Evolutionary conservation across 2,797 vertebrate genomes (phyloP), one percentile per base, ranked within the genome.

Genomic region (Siniperca obscura): DNA sequence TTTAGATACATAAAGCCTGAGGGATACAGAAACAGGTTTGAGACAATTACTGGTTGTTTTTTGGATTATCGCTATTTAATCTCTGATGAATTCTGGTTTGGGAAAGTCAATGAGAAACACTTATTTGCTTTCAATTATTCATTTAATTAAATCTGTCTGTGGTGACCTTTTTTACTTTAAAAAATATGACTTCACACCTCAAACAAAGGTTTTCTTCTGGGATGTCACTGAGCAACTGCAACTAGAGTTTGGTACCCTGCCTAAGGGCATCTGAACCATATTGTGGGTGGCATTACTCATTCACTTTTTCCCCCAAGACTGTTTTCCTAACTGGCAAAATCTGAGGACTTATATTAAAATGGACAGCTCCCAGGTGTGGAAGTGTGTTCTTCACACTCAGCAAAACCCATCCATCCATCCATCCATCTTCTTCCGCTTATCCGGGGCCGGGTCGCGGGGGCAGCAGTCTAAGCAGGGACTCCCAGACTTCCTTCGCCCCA

Each of bases 151-250:
- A 83, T 86, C 64, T 83, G 70, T 81, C 78, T 64, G 64, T 25
- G 17, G 69, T 50, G 81, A 80, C 84, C 73, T 75, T 30, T 25
- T 55, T 80, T 46, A 76, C 52, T 55, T 78, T 50, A 48, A 40
- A 50, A 80, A 85, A 75, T 56, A 88, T 85, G 73, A 84, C 71
- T 44, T 85, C 80, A 87, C 66, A 70, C 56, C 34, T 16, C 13
- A 34, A 78, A 64, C 62, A 67, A 10, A 56, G 4, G 13, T 40
- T 34, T 61, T 62, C 44, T 36, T 52, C 38, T 36, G n/a, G 16
- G 27, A 14, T n/a, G 56, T 67, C 74, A 61, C 14, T n/a, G 25
- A 61, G 34, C 4, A 52, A 40, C 65, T 82, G 60, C 21, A 61
- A 55, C 25, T 65, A 2, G 36, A 70, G 27, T 52, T 3, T 56